Percentiles rank a stretch among this genome's conserved stretches.
Conservation (phyloP, 2,113 vertebrate genomes). For the Sigmodon hispidus region DNA sequence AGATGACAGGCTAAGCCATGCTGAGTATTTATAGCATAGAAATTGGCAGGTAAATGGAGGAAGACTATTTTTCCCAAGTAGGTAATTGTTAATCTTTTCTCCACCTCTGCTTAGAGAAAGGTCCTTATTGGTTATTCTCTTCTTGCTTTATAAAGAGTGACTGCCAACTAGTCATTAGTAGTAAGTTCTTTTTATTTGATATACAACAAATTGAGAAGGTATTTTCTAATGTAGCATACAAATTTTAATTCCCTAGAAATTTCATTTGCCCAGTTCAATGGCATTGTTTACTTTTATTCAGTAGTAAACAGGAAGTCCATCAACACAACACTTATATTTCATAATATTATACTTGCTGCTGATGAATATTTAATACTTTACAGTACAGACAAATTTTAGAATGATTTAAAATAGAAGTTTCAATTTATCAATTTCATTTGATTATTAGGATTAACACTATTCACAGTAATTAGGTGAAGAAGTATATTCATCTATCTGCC, state of each 20-base stretch:
- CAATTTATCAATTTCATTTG: background rate
- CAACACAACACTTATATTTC: background rate
- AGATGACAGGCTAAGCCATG: background rate
- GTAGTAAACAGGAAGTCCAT: background rate
- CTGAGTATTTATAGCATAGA: background rate
- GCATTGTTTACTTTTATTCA: background rate
- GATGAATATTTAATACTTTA: background rate
- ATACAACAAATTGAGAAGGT: background rate
- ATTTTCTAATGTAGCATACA: background rate
- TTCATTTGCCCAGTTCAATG: background rate
- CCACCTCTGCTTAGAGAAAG: background rate
- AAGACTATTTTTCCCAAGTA: background rate
- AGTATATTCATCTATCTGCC: background rate
- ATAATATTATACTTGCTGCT: background rate
- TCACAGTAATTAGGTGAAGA: background rate
- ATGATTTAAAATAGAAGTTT: background rate
- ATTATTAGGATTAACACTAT: conserved; percentile 3
- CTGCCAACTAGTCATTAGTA: background rate
- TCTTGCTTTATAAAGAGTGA: background rate
- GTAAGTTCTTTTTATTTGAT: conserved; percentile 2
- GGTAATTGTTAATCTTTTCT: background rate
- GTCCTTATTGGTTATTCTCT: background rate
- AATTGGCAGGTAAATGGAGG: background rate
- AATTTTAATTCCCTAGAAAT: background rate
- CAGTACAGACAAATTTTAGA: background rate